These are phyloP conservation scores for Pseudococcus jackbeardsleyi DNA, from an alignment of 2,888 invertebrate genomes.

Conservation along the genomic window DNA sequence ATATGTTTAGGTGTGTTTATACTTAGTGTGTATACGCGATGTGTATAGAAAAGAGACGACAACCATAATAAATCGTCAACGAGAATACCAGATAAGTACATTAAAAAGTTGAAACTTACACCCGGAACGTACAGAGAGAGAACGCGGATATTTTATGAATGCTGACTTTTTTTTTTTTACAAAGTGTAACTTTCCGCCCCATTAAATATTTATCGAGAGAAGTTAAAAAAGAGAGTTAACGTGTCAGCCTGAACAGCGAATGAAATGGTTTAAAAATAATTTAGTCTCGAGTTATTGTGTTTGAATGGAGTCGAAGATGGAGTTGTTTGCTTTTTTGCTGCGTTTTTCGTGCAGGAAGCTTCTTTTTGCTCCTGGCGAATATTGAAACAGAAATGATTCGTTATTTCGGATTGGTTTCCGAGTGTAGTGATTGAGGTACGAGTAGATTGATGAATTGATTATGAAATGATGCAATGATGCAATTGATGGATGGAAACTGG, in stretches of 20 bases:
- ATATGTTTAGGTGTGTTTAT: background rate
- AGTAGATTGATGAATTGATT: no score
- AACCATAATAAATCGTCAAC: constrained; percentile 46
- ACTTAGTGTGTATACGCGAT: background rate
- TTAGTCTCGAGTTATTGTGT: constrained; percentile 51
- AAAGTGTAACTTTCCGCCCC: constrained; percentile 59
- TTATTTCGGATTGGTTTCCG: no score
- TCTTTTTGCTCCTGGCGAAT: background rate
- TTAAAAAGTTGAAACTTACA: constrained; percentile 58
- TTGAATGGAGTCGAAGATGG: constrained; percentile 17
- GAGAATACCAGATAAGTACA: constrained; percentile 62
- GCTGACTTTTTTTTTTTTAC: constrained; percentile 23
- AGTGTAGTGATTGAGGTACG: no score
- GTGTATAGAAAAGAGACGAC: background rate
- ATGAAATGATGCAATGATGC: no score
- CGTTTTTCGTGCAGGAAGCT: background rate
- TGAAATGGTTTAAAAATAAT: constrained; percentile 64
- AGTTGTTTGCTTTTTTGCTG: background rate
- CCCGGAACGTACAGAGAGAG: background rate
- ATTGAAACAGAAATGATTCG: background rate
- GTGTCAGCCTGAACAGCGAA: constrained; percentile 55
- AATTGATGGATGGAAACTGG: no score
- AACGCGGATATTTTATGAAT: constrained; percentile 27
- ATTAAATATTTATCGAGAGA: constrained; percentile 61
- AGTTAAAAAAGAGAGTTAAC: constrained; percentile 1